phyloP scores from a whole-genome alignment of 2,113 vertebrate genomes.

The Xenopus laevis region DNA sequence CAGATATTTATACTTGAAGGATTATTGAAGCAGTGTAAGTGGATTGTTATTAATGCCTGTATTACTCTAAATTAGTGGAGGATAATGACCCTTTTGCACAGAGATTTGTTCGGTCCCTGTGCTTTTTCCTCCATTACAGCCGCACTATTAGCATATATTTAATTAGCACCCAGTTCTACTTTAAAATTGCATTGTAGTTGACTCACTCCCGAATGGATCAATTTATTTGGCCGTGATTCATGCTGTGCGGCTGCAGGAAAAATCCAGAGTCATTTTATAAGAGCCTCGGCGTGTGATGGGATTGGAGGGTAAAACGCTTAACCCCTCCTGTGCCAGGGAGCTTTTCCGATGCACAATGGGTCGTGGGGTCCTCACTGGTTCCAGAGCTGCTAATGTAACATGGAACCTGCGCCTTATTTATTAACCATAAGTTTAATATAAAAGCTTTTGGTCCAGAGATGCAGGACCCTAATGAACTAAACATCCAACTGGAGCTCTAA shows the following conservation, averaged over 20 bases:
- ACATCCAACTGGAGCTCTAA: no score
- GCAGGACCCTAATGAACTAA: no score
- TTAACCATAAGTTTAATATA: no score
- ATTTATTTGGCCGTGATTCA: background rate
- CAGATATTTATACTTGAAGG: no score
- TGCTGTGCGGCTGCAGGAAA: background rate
- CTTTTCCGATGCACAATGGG: no score
- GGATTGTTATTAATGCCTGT: slow-evolving; percentile 1
- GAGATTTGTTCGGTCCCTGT: background rate
- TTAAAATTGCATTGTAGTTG: background rate
- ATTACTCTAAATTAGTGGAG: slow-evolving; percentile 5
- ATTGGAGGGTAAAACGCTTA: no score
- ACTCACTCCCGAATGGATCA: background rate
- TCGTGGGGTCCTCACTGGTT: no score
- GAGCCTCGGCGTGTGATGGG: no score
- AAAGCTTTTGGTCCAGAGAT: no score
- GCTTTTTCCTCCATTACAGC: background rate
- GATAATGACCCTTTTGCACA: slow-evolving; percentile 6
- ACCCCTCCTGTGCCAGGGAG: no score
- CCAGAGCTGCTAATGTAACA: no score
- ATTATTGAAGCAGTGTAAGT: background rate
- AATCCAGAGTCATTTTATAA: background rate
- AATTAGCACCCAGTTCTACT: slow-evolving; percentile 8
- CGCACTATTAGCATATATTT: slow-evolving; percentile 3
- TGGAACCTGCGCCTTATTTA: no score